Conservation (phyloP, 2,113 vertebrate genomes). For the Stercorarius parasiticus region DNA sequence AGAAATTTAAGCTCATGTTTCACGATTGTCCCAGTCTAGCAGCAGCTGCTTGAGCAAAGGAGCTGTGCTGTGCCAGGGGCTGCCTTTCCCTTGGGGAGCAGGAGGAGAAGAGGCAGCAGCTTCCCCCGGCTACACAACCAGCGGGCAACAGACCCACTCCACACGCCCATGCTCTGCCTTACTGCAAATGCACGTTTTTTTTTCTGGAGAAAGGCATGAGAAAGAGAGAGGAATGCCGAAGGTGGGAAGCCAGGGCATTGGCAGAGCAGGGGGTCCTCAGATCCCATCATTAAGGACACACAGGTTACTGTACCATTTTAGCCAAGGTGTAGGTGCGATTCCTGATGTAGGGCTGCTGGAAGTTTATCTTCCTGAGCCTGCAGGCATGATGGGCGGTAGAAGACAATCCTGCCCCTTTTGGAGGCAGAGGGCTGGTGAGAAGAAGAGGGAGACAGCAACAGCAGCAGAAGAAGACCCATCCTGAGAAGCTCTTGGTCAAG, state of each 20-base stretch:
- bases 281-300: background rate
- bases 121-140: background rate
- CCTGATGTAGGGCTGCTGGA: constrained; percentile 56
- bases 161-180: background rate
- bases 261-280: background rate
- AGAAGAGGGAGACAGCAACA: constrained; percentile 57
- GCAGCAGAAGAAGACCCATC: constrained; percentile 29
- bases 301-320: constrained; percentile 51
- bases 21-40: background rate
- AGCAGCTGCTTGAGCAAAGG: background rate
- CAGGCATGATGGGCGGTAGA: constrained; percentile 10
- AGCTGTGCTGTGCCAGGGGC: background rate
- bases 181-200: background rate
- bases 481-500: background rate
- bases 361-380: constrained; percentile 39
- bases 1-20: background rate
- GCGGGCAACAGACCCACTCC: background rate
- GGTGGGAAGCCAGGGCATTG: background rate
- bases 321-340: constrained; percentile 72
- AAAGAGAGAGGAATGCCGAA: background rate
- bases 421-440: constrained; percentile 11
- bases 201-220: background rate
- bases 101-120: background rate
- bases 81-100: background rate
- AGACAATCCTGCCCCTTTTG: background rate